phyloP scores from a whole-genome alignment of 2,888 invertebrate species.

The Odiellus spinosus region DNA sequence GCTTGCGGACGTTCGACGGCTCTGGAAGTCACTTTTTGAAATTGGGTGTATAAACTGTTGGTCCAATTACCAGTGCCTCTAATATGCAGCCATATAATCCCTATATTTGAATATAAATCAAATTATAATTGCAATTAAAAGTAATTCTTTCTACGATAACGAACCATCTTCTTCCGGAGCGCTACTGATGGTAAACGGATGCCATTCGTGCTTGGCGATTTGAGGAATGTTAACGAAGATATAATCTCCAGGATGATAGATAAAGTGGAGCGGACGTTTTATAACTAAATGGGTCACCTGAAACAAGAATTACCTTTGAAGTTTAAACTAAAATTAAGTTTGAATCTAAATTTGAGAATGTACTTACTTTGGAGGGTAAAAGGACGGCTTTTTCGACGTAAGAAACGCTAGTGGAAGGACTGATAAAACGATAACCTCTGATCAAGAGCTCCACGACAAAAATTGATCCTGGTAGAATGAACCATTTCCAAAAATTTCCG shows the following conservation, averaged over 20 bases:
- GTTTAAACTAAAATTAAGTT: slow-evolving; percentile 2
- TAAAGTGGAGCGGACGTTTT: slow-evolving; percentile 65
- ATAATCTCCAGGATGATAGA: slow-evolving; percentile 84
- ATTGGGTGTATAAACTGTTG: slow-evolving; percentile 65
- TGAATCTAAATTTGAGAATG: not conserved
- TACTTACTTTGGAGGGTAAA: slow-evolving; percentile 60
- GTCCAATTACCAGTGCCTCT: slow-evolving; percentile 91
- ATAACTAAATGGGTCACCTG: slow-evolving; percentile 67
- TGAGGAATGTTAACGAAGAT: slow-evolving; percentile 81
- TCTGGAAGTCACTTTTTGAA: slow-evolving; percentile 39
- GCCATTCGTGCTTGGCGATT: slow-evolving; percentile 88
- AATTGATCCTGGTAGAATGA: slow-evolving; percentile 59
- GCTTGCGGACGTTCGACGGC: too few relatives aligned
- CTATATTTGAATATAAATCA: slow-evolving; percentile 33
- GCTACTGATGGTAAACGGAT: slow-evolving; percentile 90
- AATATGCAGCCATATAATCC: slow-evolving; percentile 82
- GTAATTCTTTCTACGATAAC: not conserved
- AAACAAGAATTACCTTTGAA: slow-evolving; percentile 7
- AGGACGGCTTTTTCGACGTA: slow-evolving; percentile 75
- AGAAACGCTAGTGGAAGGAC: slow-evolving; percentile 41
- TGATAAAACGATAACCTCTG: slow-evolving; percentile 34
- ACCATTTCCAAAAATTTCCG: slow-evolving; percentile 92
- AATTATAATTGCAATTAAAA: not conserved
- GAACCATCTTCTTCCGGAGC: slow-evolving; percentile 80
- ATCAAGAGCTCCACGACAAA: slow-evolving; percentile 61